Evolutionary conservation across 1,140 invertebrate genomes (phyloP), one percentile per base, ranked within the genome.

Genomic region (Apolygus lucorum): DNA sequence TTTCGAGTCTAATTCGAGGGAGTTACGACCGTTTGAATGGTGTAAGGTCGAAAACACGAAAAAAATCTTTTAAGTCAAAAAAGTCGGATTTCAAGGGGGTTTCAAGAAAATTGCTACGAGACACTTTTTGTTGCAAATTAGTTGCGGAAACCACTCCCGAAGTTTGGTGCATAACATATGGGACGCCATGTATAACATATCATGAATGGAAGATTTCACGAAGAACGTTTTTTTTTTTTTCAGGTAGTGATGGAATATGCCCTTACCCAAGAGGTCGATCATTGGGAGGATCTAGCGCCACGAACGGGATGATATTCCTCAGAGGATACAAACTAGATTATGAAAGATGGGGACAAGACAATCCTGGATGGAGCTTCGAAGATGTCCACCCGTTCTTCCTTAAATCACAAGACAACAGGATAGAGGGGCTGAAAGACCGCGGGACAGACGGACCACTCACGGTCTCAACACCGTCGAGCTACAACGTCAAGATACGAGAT

Each of bases 221-320:
- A n/a, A n/a, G n/a, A n/a, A n/a, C n/a, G n/a, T n/a, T n/a, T n/a
- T n/a, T n/a, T 28, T 63, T 27, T 69, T n/a, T n/a, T 69, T 2
- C 42, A 69, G 68, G 14, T 59, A 78, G 76, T 68, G 78, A 28
- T 42, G 68, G 68, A 25, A 24, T 22, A 14, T 69, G 68, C 42
- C 13, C 28, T 77, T 14, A 74, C 75, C 76, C 78, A 2, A 72
- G 76, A 65, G 81, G 80, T 2, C 84, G 83, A 77, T 80, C 81
- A 13, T 78, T 88, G 76, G 90, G 90, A 4, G 87, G 87, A 14
- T 81, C 79, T 22, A 85, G 84, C 27, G 78, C 79, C 8, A 78
- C 88, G 27, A 88, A 88, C 76, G 84, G 79, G 24, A 87, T 87
- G 83, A 80, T 85, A 1, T 87, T 87, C 74, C 79, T 84, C 0